Conservation (phyloP, 1,140 invertebrate genomes). For the Heterodera carotae region DNA sequence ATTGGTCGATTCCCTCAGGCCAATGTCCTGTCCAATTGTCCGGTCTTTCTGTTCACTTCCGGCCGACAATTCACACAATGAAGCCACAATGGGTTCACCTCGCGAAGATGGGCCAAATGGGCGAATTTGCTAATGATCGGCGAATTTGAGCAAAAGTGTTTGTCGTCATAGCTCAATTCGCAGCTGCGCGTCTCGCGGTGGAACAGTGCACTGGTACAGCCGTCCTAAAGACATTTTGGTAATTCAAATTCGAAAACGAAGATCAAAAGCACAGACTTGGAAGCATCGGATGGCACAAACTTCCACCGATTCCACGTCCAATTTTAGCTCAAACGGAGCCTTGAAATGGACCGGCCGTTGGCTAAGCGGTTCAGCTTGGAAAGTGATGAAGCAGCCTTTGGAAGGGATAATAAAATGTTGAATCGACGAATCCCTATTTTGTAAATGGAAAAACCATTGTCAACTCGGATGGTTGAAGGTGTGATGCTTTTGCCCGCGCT, state of each 20-base stretch:
- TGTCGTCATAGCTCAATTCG: slow-evolving; percentile 42
- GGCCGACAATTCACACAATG: slow-evolving; percentile 41
- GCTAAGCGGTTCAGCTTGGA: slow-evolving; percentile 39
- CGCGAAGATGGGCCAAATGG: slow-evolving; percentile 12
- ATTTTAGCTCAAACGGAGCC: slow-evolving; percentile 37
- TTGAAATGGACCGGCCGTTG: slow-evolving; percentile 40
- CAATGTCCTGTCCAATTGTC: slow-evolving; percentile 9
- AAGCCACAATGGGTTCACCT: slow-evolving; percentile 38
- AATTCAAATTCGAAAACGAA: background rate
- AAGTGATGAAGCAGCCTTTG: slow-evolving; percentile 45
- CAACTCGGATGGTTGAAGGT: slow-evolving; percentile 3
- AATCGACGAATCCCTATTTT: background rate
- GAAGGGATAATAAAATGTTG: background rate
- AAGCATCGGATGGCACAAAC: slow-evolving; percentile 43
- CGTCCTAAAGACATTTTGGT: slow-evolving; percentile 31
- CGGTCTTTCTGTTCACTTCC: slow-evolving; percentile 34
- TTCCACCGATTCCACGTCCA: slow-evolving; percentile 37
- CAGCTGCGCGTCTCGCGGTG: slow-evolving; percentile 34
- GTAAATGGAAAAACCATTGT: background rate
- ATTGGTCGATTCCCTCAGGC: background rate
- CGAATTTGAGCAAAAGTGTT: slow-evolving; percentile 36
- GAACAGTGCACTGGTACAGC: slow-evolving; percentile 45
- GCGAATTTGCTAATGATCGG: slow-evolving; percentile 33
- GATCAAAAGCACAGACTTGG: slow-evolving; percentile 25
- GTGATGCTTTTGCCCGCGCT: slow-evolving; percentile 1